Evolutionary conservation across 2,113 vertebrate species (phyloP).

Genomic region (Pavo muticus): DNA sequence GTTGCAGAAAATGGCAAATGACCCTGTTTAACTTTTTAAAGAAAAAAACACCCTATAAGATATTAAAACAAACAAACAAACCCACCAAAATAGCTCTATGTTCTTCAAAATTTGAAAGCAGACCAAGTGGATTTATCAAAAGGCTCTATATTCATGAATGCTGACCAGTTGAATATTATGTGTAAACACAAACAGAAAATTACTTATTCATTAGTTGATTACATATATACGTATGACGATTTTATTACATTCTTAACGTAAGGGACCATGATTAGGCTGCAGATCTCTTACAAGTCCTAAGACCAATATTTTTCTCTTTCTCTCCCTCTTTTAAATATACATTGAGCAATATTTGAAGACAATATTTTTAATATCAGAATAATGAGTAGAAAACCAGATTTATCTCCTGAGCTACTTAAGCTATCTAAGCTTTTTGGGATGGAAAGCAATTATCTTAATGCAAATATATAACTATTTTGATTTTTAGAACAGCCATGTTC

Average conservation of each 20-base stretch:
- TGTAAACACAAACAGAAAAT: neutral
- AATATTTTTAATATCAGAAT: neutral
- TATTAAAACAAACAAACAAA: too few species aligned
- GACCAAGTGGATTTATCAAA: neutral
- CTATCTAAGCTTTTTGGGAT: neutral
- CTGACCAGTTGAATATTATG: neutral
- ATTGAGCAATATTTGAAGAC: neutral
- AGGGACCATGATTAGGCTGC: neutral
- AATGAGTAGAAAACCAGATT: neutral
- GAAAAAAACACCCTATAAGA: neutral
- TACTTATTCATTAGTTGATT: neutral
- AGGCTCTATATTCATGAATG: neutral
- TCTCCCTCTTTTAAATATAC: neutral
- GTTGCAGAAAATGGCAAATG: neutral
- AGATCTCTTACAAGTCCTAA: neutral
- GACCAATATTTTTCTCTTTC: neutral
- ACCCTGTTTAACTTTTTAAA: neutral
- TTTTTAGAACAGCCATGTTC: neutral
- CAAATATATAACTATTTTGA: neutral
- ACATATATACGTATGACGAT: neutral
- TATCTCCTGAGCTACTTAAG: neutral
- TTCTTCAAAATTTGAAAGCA: neutral
- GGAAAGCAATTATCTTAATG: neutral
- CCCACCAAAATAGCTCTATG: neutral
- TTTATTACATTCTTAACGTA: neutral